Base-by-base conservation (phyloP, 2,888 invertebrate species). In the Heteropelma amictum region DNA sequence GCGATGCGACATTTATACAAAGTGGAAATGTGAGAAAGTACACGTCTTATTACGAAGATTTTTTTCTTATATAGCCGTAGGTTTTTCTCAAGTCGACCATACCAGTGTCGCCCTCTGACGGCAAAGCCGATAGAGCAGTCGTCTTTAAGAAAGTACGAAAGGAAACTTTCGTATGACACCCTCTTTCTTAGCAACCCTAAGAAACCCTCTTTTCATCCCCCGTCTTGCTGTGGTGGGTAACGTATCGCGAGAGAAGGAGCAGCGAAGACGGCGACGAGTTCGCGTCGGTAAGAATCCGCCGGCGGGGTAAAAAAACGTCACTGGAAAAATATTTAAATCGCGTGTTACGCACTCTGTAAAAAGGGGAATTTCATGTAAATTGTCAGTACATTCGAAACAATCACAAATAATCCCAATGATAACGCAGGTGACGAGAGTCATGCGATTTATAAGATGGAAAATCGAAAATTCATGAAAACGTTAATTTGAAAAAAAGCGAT, bases 101-200 rank as follows among this genome's bases (percentile, higher is more conserved):
- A 86, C 87, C 60, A 65, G 88, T 88, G 88, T 82, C 85, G 88
- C 88, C 89, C 87, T 89, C 89, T 76, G 81, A 80, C 87, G 88
- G 84, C 74, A 51, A 83, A 85, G 80, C 78, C 71, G 58, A 79
- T 65, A 85, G 86, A 85, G 85, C 86, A 33, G 51, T 76, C 71
- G 76, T 84, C 85, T 88, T 88, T 88, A 89, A 88, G 88, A 88
- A 88, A 84, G 80, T 83, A 73, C 77, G 78, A 81, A 80, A 79
- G 68, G 51, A 63, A 54, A 79, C 78, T 87, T 87, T 87, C 83
- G 83, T 80, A 80, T 84, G 51, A 83, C n/a, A n/a, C 83, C 81
- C 83, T 83, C 84, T 84, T 85, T 83, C 76, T 60, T 51, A 42
- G 30, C 61, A 77, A 78, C 80, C 76, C 79, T 86, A 87, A 88